Evolutionary conservation across 2,888 invertebrate species (phyloP).

Genomic region (Chorisops tibialis): DNA sequence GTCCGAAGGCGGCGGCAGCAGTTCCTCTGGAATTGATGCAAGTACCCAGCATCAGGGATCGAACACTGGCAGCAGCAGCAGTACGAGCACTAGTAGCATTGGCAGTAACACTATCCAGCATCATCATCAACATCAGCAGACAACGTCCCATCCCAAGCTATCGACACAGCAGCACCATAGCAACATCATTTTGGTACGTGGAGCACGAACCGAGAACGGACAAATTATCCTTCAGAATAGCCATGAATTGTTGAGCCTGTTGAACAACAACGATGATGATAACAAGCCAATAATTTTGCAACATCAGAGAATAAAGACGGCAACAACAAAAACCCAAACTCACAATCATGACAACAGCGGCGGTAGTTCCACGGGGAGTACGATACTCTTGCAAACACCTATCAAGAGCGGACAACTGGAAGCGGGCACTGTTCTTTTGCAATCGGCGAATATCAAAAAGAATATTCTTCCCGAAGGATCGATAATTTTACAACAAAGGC

Average conservation of each 20-base stretch:
- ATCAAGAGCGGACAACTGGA: slow-evolving; percentile 51
- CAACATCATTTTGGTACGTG: slow-evolving; percentile 51
- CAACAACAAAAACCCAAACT: slow-evolving; percentile 31
- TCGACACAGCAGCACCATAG: slow-evolving; percentile 39
- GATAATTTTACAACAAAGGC: slow-evolving; percentile 36
- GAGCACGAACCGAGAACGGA: slow-evolving; percentile 52
- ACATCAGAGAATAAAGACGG: slow-evolving; percentile 39
- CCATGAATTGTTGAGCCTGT: slow-evolving; percentile 51
- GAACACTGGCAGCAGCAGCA: slow-evolving; percentile 6
- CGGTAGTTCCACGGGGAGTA: slow-evolving; percentile 33
- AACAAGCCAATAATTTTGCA: slow-evolving; percentile 45
- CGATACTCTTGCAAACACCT: slow-evolving; percentile 49
- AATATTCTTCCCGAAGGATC: slow-evolving; percentile 35
- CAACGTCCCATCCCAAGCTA: slow-evolving; percentile 27
- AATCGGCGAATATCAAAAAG: slow-evolving; percentile 33
- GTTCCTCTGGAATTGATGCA: slow-evolving; percentile 24
- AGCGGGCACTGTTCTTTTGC: slow-evolving; percentile 32
- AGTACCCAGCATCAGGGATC: slow-evolving; percentile 24
- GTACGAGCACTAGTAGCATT: slow-evolving; percentile 16
- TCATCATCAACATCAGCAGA: slow-evolving; percentile 38
- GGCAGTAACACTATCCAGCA: slow-evolving; percentile 39
- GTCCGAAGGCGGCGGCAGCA: slow-evolving; percentile 25
- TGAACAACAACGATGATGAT: slow-evolving; percentile 44
- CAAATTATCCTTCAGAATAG: slow-evolving; percentile 53
- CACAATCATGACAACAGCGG: slow-evolving; percentile 32